Conservation (phyloP, 2,113 vertebrate genomes). For the Aix galericulata region DNA sequence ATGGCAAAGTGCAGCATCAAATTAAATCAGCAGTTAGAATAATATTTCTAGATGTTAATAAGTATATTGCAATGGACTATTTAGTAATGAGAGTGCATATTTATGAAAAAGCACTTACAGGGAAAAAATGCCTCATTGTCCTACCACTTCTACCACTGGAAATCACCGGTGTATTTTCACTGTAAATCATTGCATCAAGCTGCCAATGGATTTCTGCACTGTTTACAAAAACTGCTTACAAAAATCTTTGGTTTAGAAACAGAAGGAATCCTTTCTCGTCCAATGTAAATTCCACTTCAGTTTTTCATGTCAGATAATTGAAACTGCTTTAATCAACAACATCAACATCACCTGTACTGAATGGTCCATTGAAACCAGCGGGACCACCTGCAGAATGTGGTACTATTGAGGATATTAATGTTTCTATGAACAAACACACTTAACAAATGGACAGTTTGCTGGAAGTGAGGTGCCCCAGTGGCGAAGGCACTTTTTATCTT, state of each 20-base stretch:
- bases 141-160: background rate
- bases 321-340: background rate
- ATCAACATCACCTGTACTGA: background rate
- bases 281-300: background rate
- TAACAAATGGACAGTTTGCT: background rate
- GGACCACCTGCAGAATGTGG: background rate
- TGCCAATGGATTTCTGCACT: background rate
- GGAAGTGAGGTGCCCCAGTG: background rate
- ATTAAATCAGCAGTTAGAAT: background rate
- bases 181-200: background rate
- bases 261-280: background rate
- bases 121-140: background rate
- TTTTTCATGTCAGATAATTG: background rate
- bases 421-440: background rate
- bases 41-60: background rate
- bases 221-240: background rate
- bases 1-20: background rate
- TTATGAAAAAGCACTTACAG: background rate
- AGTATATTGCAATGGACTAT: background rate
- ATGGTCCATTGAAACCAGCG: background rate
- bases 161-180: background rate
- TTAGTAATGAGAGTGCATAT: background rate
- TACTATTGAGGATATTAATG: accelerated
- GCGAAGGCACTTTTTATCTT: background rate
- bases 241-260: background rate